A percentile compares a stretch with the other conserved stretches of the same genome.
These are phyloP conservation scores for Danio tinwini DNA, from an alignment of 2,797 vertebrate genomes.

Conservation along the genomic window DNA sequence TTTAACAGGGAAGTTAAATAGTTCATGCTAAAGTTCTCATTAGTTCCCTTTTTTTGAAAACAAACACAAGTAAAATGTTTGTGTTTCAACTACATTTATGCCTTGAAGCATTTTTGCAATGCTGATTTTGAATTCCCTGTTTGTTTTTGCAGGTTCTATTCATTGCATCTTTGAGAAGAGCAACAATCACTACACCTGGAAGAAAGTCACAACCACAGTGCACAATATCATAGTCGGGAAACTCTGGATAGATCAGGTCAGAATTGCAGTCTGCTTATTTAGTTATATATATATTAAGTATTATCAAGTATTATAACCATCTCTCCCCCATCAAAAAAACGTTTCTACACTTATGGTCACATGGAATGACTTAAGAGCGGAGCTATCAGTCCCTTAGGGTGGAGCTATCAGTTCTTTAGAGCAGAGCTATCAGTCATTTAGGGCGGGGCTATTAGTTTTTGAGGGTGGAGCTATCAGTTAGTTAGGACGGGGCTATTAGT, in stretches of 20 bases:
- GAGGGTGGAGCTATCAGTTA: too few relatives aligned
- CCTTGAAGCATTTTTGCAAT: neutral
- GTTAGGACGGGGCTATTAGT: too few relatives aligned
- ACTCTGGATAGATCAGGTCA: slow-evolving; percentile 97
- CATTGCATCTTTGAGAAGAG: slow-evolving; percentile 93
- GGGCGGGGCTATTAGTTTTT: too few relatives aligned
- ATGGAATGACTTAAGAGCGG: too few relatives aligned
- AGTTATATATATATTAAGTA: too few relatives aligned
- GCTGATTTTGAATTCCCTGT: neutral
- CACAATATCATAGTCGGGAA: slow-evolving; percentile 99
- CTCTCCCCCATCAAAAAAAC: too few relatives aligned
- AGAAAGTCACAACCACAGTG: slow-evolving; percentile 95
- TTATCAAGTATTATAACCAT: too few relatives aligned
- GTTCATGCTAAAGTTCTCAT: neutral
- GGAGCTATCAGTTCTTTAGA: too few relatives aligned
- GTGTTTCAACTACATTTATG: too few relatives aligned
- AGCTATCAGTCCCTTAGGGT: too few relatives aligned
- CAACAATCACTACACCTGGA: slow-evolving; percentile 95
- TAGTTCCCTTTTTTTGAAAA: slow-evolving; percentile 22
- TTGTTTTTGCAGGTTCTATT: slow-evolving; percentile 83
- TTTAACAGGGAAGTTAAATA: slow-evolving; percentile 1
- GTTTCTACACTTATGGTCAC: too few relatives aligned
- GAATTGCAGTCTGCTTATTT: slow-evolving; percentile 26
- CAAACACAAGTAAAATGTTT: neutral
- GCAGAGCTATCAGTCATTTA: too few relatives aligned